A percentile compares a stretch with the other conserved stretches of the same genome.
phyloP scores from a whole-genome alignment of 2,888 invertebrate species.

The Ornithoptera alexandrae region DNA sequence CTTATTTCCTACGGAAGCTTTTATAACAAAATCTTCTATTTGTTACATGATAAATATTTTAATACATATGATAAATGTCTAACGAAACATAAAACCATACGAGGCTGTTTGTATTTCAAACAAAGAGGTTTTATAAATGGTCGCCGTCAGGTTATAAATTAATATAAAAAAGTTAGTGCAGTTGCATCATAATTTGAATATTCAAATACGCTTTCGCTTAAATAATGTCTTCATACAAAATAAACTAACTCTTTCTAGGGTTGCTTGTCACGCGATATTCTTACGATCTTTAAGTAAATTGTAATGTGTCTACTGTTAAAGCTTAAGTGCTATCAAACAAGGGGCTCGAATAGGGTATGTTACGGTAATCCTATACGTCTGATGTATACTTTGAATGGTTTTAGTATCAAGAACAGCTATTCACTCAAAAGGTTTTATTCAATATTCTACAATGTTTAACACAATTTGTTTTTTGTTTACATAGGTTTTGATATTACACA shows the following conservation, averaged over 20 bases:
- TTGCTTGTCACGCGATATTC: conserved; percentile 64
- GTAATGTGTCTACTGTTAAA: conserved; percentile 49
- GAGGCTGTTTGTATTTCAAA: conserved; percentile 14
- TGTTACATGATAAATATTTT: conserved; percentile 12
- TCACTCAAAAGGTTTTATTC: neutral
- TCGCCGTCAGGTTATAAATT: conserved; percentile 15
- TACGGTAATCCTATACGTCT: conserved; percentile 32
- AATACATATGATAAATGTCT: conserved; percentile 9
- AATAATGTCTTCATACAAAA: conserved; percentile 32
- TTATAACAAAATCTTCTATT: neutral
- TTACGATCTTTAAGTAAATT: conserved; percentile 67
- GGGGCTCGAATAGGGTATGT: conserved; percentile 33
- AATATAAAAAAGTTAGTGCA: conserved; percentile 23
- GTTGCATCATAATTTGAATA: conserved; percentile 25
- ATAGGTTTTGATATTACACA: too few species aligned
- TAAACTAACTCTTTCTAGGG: conserved; percentile 47
- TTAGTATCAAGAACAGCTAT: conserved; percentile 8
- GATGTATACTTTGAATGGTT: conserved; percentile 25
- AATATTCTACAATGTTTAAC: neutral
- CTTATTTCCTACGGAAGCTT: neutral
- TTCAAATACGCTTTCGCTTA: conserved; percentile 38
- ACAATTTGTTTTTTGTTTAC: too few species aligned
- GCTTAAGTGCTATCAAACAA: conserved; percentile 58
- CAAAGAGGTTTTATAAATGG: conserved; percentile 17
- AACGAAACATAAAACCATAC: conserved; percentile 9